Evolutionary conservation across 2,113 vertebrate species (phyloP).

Genomic region (Phylloscopus trochilus): DNA sequence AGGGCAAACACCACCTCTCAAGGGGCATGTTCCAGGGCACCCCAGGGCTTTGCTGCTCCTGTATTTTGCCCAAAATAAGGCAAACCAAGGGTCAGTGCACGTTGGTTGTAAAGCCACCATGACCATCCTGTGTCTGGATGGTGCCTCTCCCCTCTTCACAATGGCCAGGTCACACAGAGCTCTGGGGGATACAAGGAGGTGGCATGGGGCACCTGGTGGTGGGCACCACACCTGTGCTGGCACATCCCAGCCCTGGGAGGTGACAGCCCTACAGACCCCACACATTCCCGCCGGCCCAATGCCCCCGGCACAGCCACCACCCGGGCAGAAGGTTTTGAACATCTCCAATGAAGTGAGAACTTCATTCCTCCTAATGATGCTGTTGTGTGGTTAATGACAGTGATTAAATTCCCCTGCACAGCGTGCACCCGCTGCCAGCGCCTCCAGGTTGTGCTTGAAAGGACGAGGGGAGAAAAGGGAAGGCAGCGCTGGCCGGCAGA

Average conservation of each 20-base stretch:
- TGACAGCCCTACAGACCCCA: not conserved
- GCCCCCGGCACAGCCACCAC: fast-evolving
- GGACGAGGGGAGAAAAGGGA: conserved; percentile 4
- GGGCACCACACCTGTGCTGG: not conserved
- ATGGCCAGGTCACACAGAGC: fast-evolving
- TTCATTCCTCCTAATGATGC: conserved; percentile 56
- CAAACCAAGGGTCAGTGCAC: not conserved
- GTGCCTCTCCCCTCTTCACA: not conserved
- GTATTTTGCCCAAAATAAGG: not conserved
- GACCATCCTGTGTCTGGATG: not conserved
- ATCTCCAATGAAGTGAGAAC: conserved; percentile 52
- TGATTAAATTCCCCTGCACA: conserved; percentile 58
- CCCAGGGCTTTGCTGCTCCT: not conserved
- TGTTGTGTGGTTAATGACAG: conserved; percentile 55
- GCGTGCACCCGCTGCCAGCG: not conserved
- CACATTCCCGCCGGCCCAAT: fast-evolving
- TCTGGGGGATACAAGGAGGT: fast-evolving
- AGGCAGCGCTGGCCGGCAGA: fast-evolving
- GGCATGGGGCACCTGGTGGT: fast-evolving
- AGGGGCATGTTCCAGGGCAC: fast-evolving
- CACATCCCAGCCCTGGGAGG: not conserved
- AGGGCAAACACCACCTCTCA: not conserved
- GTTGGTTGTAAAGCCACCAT: not conserved
- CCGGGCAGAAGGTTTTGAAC: not conserved
- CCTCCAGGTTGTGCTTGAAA: not conserved